A percentile compares a stretch with the other conserved stretches of the same genome.
phyloP scores from a whole-genome alignment of 2,888 invertebrate species.

The Macrostomum cliftonense region DNA sequence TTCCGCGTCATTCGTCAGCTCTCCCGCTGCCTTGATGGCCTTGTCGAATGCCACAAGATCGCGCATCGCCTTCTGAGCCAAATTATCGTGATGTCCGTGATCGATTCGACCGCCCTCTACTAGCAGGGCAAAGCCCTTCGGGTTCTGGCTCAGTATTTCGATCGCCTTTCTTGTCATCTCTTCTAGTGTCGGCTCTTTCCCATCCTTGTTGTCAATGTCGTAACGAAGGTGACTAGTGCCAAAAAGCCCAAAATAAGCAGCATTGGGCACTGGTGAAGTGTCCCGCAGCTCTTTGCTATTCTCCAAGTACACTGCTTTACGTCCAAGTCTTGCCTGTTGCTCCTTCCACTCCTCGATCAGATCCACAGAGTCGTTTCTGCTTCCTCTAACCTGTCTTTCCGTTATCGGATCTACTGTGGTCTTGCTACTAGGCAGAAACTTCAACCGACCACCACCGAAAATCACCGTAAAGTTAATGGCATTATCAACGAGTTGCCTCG shows the following conservation, averaged over 20 bases:
- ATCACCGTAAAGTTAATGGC: conserved; percentile 15
- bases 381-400: too few relatives aligned
- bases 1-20: conserved; percentile 4
- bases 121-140: conserved; percentile 55
- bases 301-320: too few relatives aligned
- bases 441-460: conserved; percentile 19
- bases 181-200: conserved; percentile 49
- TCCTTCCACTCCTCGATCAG: too few relatives aligned
- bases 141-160: conserved; percentile 47
- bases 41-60: conserved; percentile 7
- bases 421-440: not conserved
- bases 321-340: too few relatives aligned
- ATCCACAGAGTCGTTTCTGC: too few relatives aligned
- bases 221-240: conserved; percentile 49
- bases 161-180: conserved; percentile 65
- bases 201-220: conserved; percentile 45
- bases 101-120: conserved; percentile 41
- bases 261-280: too few relatives aligned
- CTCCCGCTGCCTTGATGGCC: conserved; percentile 4
- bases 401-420: too few relatives aligned
- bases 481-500: conserved; percentile 10
- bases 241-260: conserved; percentile 19
- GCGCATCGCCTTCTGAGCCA: conserved; percentile 8
- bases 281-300: too few relatives aligned
- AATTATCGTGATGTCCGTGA: conserved; percentile 12